phyloP scores from a whole-genome alignment of 2,888 invertebrate genomes.

The Agrochola lychnidis region DNA sequence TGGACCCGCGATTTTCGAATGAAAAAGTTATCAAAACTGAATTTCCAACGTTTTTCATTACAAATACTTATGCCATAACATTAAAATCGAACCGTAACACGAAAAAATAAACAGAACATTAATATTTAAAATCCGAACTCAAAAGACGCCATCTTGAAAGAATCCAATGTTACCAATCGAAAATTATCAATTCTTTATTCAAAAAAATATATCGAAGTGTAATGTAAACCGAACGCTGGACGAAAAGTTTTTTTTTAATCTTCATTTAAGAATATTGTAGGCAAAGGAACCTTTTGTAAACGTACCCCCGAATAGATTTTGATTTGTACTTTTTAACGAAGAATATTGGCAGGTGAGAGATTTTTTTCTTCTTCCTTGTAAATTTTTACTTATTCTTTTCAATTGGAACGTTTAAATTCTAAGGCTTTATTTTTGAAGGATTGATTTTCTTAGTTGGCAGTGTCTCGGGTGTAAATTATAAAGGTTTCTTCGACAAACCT shows the following conservation, averaged over 20 bases:
- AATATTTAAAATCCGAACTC: constrained; percentile 39
- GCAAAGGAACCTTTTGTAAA: constrained; percentile 60
- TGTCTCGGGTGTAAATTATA: constrained; percentile 28
- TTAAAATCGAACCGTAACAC: background rate
- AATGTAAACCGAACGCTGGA: constrained; percentile 48
- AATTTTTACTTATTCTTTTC: constrained; percentile 50
- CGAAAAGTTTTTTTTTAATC: constrained; percentile 61
- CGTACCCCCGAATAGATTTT: constrained; percentile 56
- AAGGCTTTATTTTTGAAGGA: constrained; percentile 22
- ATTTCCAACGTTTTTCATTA: background rate
- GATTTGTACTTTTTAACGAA: constrained; percentile 64
- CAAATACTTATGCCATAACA: background rate
- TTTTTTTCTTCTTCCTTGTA: constrained; percentile 32
- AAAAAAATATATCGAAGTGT: constrained; percentile 59
- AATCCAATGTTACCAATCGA: constrained; percentile 53
- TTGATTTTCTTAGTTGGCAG: constrained; percentile 27
- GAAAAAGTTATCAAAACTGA: background rate
- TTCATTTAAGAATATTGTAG: constrained; percentile 53
- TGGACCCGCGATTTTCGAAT: no score
- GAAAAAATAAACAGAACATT: constrained; percentile 30
- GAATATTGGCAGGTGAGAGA: constrained; percentile 61
- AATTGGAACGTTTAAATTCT: constrained; percentile 43
- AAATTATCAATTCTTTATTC: constrained; percentile 63
- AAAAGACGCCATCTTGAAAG: constrained; percentile 45
- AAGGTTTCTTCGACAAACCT: constrained; percentile 11